Evolutionary conservation across 2,113 vertebrate species (phyloP).

Genomic region (Falcunculus frontatus): DNA sequence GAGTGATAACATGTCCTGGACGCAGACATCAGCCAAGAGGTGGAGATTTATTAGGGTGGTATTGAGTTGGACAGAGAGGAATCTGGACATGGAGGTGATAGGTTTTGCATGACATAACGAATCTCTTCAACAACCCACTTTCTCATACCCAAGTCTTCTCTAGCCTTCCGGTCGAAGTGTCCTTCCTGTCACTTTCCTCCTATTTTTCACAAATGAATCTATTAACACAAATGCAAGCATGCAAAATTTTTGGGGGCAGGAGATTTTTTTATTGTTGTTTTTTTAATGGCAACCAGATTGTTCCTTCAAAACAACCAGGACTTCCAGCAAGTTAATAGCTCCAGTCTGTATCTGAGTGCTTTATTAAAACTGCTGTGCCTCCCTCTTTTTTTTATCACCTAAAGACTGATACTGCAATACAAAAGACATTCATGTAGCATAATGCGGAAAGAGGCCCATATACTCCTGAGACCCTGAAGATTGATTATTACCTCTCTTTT

Average conservation of each 20-base stretch:
- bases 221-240: background rate
- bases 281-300: conserved; percentile 20
- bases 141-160: background rate
- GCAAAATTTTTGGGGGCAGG: background rate
- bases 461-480: background rate
- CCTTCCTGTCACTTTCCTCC: background rate
- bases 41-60: background rate
- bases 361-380: background rate
- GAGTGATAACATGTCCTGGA: background rate
- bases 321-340: conserved; percentile 2
- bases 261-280: background rate
- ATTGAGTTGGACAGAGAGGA: background rate
- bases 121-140: background rate
- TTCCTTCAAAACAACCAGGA: background rate
- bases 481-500: background rate
- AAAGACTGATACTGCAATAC: background rate
- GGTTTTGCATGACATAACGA: background rate
- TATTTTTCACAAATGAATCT: background rate
- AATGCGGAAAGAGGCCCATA: background rate
- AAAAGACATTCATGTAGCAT: background rate
- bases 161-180: background rate
- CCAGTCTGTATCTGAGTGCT: background rate
- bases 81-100: background rate
- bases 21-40: background rate
- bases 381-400: background rate